Base-by-base conservation (phyloP, 1,140 invertebrate genomes). In the Sminthurides bifidus region DNA sequence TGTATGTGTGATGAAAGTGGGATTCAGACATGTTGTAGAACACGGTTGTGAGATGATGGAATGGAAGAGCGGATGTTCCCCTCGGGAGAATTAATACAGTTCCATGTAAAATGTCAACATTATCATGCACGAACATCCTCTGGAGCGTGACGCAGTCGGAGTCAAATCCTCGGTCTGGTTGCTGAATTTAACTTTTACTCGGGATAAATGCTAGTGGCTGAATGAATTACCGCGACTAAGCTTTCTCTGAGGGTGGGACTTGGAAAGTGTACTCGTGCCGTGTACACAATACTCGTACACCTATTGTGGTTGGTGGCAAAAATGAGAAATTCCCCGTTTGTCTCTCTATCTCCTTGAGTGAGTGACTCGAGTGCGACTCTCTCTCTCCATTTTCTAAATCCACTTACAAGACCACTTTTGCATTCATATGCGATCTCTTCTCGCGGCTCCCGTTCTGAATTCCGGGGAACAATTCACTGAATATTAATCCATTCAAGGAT, bases 91-190 rank as follows among this genome's bases (percentile, higher is more conserved):
- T 60, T 64, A 64, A 60, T 60, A 59, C 44, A 56, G 58, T 56
- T 52, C 54, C 56, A 40, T 56, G 53, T 60, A 60, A 64, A 64
- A 64, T 64, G 62, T 64, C 62, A 64, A 59, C 58, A 60, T 64
- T 64, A 60, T 64, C 51, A 64, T 64, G 59, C 50, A 54, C 45
- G 24, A 54, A 64, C 53, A 58, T 52, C 49, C 38, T 55, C 56
- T 64, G 54, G 52, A 60, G 53, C 58, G 53, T 57, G 53, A 56
- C 61, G n/a, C n/a, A n/a, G n/a, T n/a, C n/a, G n/a, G n/a, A n/a
- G n/a, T n/a, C n/a, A n/a, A n/a, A n/a, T n/a, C n/a, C n/a, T n/a
- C n/a, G n/a, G n/a, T n/a, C n/a, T n/a, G n/a, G n/a, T n/a, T n/a
- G n/a, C n/a, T n/a, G n/a, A n/a, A n/a, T n/a, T n/a, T n/a, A n/a